phyloP scores from a whole-genome alignment of 2,113 vertebrate genomes.

The Vanacampus margaritifer region DNA sequence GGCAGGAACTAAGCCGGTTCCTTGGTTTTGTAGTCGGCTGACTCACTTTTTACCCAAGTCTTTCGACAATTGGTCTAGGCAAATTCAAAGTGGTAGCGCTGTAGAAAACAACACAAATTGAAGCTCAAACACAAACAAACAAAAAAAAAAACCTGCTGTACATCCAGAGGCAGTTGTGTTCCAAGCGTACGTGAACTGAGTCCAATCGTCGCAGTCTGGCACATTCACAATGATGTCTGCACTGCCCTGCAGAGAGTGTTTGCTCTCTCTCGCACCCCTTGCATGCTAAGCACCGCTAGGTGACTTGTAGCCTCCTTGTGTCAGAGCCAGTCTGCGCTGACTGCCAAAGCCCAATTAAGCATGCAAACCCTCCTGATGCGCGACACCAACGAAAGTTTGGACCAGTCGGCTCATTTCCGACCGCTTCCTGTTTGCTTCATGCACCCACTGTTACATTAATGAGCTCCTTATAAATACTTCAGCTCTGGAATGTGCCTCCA shows the following conservation, averaged over 20 bases:
- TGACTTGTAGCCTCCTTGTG: conserved; percentile 55
- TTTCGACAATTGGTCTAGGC: background rate
- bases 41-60: background rate
- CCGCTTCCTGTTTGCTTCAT: conserved; percentile 8
- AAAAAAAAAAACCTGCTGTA: background rate
- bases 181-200: conserved; percentile 5
- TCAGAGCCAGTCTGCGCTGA: conserved; percentile 44
- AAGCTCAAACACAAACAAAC: background rate
- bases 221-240: conserved; percentile 42
- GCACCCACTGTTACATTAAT: conserved; percentile 1
- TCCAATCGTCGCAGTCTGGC: conserved; percentile 22
- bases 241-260: conserved; percentile 30
- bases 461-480: conserved; percentile 26
- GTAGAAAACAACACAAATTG: background rate
- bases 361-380: conserved; percentile 50
- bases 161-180: conserved; percentile 3
- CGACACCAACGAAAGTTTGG: conserved; percentile 26
- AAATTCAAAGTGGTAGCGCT: background rate
- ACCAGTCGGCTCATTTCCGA: background rate
- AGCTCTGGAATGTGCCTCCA: conserved; percentile 25
- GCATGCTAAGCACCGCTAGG: conserved; percentile 66
- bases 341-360: conserved; percentile 60
- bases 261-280: conserved; percentile 25
- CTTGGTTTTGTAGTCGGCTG: background rate
- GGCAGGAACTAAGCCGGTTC: background rate